These are phyloP conservation scores for Tethya wilhelma DNA, from an alignment of 37 sponge, comb jelly and placozoan species.

Conservation along the genomic window DNA sequence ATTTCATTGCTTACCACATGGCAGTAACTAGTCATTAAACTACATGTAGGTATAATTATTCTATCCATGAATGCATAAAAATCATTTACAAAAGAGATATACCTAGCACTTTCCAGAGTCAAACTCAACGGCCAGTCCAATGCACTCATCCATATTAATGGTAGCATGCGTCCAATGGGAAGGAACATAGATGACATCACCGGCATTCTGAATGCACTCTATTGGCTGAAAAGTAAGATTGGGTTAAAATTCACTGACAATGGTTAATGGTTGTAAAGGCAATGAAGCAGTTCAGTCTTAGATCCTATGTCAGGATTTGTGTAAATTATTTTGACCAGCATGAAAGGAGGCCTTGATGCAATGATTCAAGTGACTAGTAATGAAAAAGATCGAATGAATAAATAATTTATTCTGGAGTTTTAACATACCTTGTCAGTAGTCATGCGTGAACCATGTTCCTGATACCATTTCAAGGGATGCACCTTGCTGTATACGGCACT, in stretches of 20 bases:
- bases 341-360: neutral
- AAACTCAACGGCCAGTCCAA: constrained; percentile 47
- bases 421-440: neutral
- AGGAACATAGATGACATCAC: constrained; percentile 46
- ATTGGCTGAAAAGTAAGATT: constrained; percentile 14
- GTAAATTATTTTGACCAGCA: neutral
- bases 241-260: too few relatives aligned
- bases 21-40: too few relatives aligned
- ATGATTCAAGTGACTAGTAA: neutral
- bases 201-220: constrained; percentile 34
- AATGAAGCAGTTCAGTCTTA: neutral
- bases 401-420: neutral
- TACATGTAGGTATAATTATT: too few relatives aligned
- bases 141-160: constrained; percentile 47
- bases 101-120: constrained; percentile 9
- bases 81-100: neutral
- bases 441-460: too few relatives aligned
- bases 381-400: too few relatives aligned
- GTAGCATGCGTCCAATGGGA: constrained; percentile 42
- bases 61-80: neutral
- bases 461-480: constrained; percentile 23
- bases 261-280: neutral
- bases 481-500: constrained; percentile 12
- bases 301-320: neutral
- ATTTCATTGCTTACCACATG: too few relatives aligned